A percentile compares a stretch with the other conserved stretches of the same genome.
Evolutionary conservation across 1,140 invertebrate species (phyloP).

Genomic region (Zaprionus nigranus): DNA sequence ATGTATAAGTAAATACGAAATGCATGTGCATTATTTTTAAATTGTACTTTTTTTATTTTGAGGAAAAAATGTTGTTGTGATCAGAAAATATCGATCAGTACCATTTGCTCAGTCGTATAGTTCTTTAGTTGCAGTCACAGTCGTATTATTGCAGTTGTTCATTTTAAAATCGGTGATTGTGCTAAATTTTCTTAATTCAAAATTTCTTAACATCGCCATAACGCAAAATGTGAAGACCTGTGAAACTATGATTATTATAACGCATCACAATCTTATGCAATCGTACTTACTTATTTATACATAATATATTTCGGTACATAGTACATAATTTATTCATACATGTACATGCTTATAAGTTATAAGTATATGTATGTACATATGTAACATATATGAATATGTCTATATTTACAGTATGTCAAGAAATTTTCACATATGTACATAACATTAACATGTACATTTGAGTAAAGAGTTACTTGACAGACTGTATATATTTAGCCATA

Average conservation of each 20-base stretch:
- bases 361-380: constrained; percentile 4
- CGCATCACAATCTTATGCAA: neutral
- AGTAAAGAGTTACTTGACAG: too few species aligned
- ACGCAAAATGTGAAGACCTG: neutral
- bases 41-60: constrained; percentile 65
- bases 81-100: constrained; percentile 73
- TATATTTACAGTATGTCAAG: too few species aligned
- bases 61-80: constrained; percentile 72
- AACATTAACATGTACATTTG: too few species aligned
- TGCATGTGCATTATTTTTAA: constrained; percentile 79
- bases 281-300: neutral
- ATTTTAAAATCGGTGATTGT: constrained; percentile 21
- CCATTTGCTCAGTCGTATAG: constrained; percentile 64
- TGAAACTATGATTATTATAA: neutral
- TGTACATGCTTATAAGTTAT: constrained; percentile 35
- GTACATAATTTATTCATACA: neutral
- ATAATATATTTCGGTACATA: neutral
- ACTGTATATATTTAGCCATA: constrained; percentile 22
- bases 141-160: constrained; percentile 48
- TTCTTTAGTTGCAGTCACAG: constrained; percentile 73
- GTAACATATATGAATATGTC: constrained; percentile 8
- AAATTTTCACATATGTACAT: too few species aligned
- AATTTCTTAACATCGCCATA: neutral
- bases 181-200: constrained; percentile 34
- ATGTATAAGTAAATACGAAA: constrained; percentile 41